These are phyloP conservation scores for Thalassarche chlororhynchos DNA, from an alignment of 2,113 vertebrate species.

Conservation along the genomic window DNA sequence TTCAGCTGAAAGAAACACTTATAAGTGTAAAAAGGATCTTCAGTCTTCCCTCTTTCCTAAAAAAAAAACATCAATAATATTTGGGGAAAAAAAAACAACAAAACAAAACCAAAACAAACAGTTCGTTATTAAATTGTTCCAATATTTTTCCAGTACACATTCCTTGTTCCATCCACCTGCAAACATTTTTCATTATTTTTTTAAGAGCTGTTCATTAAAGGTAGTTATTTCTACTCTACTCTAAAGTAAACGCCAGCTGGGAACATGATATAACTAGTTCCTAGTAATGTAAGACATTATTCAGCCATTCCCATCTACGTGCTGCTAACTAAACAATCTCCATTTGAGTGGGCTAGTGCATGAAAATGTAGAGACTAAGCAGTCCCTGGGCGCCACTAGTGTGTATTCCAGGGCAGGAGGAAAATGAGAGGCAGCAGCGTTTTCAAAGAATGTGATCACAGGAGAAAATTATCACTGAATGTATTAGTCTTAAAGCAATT, in stretches of 20 bases:
- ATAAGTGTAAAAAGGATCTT: neutral
- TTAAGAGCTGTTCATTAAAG: constrained; percentile 51
- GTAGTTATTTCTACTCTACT: constrained; percentile 15
- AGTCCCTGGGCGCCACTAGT: neutral
- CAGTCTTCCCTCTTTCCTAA: neutral
- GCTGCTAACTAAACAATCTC: neutral
- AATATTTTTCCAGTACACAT: neutral
- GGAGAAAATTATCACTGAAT: neutral
- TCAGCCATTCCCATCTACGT: constrained; percentile 3
- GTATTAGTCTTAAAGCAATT: neutral
- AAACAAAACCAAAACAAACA: neutral
- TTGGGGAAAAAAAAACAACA: neutral
- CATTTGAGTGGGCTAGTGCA: neutral
- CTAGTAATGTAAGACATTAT: constrained; percentile 4
- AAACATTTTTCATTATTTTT: constrained; percentile 59
- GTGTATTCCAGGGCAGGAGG: neutral
- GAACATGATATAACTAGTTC: neutral
- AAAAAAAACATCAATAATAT: neutral
- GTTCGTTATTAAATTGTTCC: constrained; percentile 7
- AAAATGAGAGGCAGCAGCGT: neutral
- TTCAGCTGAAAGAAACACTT: neutral
- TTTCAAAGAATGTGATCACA: neutral
- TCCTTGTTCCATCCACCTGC: constrained; percentile 38
- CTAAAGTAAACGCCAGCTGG: constrained; percentile 47
- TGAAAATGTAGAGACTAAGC: neutral